Evolutionary conservation across 2,888 invertebrate genomes (phyloP), one percentile per base, ranked within the genome.

Genomic region (Xestia rhomboidea): DNA sequence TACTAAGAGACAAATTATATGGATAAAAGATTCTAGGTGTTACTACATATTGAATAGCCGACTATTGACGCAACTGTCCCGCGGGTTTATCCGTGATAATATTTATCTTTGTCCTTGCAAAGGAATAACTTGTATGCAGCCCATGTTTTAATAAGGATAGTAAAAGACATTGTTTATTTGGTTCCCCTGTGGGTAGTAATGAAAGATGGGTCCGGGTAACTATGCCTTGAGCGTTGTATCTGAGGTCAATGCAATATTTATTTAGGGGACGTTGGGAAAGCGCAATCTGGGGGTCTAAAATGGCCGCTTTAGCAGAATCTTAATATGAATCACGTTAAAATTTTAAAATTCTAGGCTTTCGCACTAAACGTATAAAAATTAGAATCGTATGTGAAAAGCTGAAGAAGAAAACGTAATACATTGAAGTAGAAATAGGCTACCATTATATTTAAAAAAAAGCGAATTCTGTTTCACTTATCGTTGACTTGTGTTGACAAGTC

Each of bases 21-120:
- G n/a, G n/a, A n/a, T 73, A 85, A 76, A 83, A 2, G 21, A 54
- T 76, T 75, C 76, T 86, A 86, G 85, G 85, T 88, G 87, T 86
- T 82, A 85, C 84, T 82, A 84, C 81, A 85, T 88, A 90, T 90
- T 86, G 88, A 90, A 91, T 90, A 88, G 86, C 83, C 75, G 27
- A 76, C 67, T 89, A 84, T 91, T 89, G 89, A 88, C 87, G 82
- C 82, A 87, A 84, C 75, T 68, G 86, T 89, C 87, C 49, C 41
- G 60, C 80, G 89, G 83, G 72, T 68, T 27, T 44, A 62, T 24
- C n/a, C 51, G 46, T n/a, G n/a, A n/a, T 54, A 21, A 68, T 87
- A 67, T 82, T 88, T 87, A 72, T 77, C 38, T 79, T 77, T 68
- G 64, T 49, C 78, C 68, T 81, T 68, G 76, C 63, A 70, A 76